Percentiles rank a stretch among this genome's conserved stretches.
Evolutionary conservation across 2,797 vertebrate species (phyloP).

Genomic region (Argya squamiceps): DNA sequence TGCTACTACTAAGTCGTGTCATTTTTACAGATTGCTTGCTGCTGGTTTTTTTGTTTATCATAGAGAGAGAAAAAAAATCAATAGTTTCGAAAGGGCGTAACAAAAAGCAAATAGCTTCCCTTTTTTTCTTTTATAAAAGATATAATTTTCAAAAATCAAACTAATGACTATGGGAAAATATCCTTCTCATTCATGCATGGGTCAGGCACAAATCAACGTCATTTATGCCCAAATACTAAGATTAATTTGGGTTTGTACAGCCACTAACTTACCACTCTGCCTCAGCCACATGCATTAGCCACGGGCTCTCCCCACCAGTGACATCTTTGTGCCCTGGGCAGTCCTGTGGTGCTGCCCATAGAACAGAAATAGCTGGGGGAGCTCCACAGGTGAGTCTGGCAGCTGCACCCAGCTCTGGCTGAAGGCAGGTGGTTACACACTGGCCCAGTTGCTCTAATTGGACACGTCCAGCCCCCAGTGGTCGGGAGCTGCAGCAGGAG

Average conservation of each 20-base stretch:
- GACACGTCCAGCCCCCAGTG: fast-evolving
- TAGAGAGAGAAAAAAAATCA: background rate
- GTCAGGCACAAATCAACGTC: background rate
- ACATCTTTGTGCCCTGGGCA: background rate
- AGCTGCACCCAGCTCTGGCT: background rate
- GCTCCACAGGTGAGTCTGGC: background rate
- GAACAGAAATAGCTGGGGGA: background rate
- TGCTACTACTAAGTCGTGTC: background rate
- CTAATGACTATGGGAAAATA: background rate
- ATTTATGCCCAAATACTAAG: background rate
- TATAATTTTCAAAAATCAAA: background rate
- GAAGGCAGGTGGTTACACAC: background rate
- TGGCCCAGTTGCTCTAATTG: background rate
- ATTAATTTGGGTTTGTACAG: background rate
- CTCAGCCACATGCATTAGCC: background rate
- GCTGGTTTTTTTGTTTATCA: background rate
- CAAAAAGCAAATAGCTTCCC: background rate
- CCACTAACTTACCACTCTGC: background rate
- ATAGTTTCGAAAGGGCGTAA: background rate
- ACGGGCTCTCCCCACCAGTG: background rate
- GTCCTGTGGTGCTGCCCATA: background rate
- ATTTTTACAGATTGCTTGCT: background rate
- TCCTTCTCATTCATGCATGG: background rate
- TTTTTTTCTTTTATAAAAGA: background rate
- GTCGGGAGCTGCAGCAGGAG: background rate